These are phyloP conservation scores for Smittia sp. DNA, from an alignment of 2,888 invertebrate species.

Conservation along the genomic window DNA sequence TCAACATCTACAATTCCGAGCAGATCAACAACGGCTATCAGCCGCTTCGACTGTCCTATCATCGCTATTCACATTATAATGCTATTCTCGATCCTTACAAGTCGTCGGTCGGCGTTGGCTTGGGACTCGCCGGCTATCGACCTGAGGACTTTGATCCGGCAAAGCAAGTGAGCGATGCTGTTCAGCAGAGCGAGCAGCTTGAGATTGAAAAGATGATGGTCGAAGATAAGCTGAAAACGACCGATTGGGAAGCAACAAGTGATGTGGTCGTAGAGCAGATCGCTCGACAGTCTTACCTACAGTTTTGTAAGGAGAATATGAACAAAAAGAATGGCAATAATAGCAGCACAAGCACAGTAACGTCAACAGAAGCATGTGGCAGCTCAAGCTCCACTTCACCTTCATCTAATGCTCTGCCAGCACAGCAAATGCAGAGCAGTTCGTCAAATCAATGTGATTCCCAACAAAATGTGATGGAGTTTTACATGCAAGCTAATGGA, in stretches of 20 bases:
- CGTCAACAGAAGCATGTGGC: slow-evolving; percentile 29
- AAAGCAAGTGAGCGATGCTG: slow-evolving; percentile 69
- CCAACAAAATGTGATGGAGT: slow-evolving; percentile 13
- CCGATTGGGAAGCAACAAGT: slow-evolving; percentile 89
- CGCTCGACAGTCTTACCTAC: slow-evolving; percentile 78
- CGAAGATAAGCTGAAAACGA: slow-evolving; percentile 82
- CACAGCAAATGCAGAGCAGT: background rate
- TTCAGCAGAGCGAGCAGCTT: slow-evolving; percentile 72
- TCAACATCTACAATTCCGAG: slow-evolving; percentile 79
- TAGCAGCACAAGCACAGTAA: slow-evolving; percentile 26
- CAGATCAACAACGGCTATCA: slow-evolving; percentile 69
- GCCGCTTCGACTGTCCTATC: slow-evolving; percentile 81
- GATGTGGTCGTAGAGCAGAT: slow-evolving; percentile 87
- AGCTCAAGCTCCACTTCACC: slow-evolving; percentile 30
- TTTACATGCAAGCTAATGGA: slow-evolving; percentile 15
- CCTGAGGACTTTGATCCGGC: slow-evolving; percentile 68
- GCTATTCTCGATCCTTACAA: slow-evolving; percentile 82
- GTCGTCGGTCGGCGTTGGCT: slow-evolving; percentile 75
- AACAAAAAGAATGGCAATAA: slow-evolving; percentile 49
- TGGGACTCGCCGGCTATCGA: slow-evolving; percentile 77
- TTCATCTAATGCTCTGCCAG: background rate
- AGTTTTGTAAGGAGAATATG: slow-evolving; percentile 70
- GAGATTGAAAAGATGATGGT: slow-evolving; percentile 87
- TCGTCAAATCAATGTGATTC: slow-evolving; percentile 22
- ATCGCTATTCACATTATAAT: slow-evolving; percentile 83